Evolutionary conservation across 2,888 invertebrate genomes (phyloP), one percentile per base, ranked within the genome.

Genomic region (Cabera pusaria): DNA sequence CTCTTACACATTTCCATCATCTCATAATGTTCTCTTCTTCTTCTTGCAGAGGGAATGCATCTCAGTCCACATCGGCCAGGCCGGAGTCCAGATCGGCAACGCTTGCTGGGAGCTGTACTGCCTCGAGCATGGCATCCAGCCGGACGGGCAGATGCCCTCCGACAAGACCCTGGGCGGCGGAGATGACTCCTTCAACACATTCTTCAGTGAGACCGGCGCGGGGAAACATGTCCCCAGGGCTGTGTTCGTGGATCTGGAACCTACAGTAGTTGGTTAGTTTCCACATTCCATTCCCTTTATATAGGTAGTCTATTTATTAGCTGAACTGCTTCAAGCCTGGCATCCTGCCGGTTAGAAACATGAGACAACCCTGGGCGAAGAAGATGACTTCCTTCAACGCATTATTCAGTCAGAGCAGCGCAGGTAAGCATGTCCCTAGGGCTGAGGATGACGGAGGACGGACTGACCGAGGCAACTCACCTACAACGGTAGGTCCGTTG

Each of bases 201-300:
- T 94, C 83, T 94, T 94, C 81, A 93, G 93, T 49, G 94, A 94
- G 66, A 94, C 94, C 6, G 92, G 92, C 6, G 90, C 93, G 0
- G 94, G 94, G 10, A 94, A 97, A 72, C 96, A 97, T 66, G 97
- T 97, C 11, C 97, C 97, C 0, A 90, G 97, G 33, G 96, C 94
- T 0, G 95, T 97, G 19, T 96, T 97, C 67, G 95, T 98, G 3
- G 97, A 98, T 71, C 90, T 97, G 60, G 97, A 98, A 74, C 97
- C 97, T 38, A 97, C 97, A 53, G 97, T 97, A 18, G 96, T 98
- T 36, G 95, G 96, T 94, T 70, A 90, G 84, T 54, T 5, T n/a
- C n/a, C n/a, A n/a, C n/a, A n/a, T n/a, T n/a, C n/a, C n/a, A n/a
- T n/a, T n/a, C n/a, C n/a, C n/a, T n/a, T n/a, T n/a, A n/a, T n/a